phyloP scores from a whole-genome alignment of 1,140 invertebrate genomes.

The Argopecten irradians region DNA sequence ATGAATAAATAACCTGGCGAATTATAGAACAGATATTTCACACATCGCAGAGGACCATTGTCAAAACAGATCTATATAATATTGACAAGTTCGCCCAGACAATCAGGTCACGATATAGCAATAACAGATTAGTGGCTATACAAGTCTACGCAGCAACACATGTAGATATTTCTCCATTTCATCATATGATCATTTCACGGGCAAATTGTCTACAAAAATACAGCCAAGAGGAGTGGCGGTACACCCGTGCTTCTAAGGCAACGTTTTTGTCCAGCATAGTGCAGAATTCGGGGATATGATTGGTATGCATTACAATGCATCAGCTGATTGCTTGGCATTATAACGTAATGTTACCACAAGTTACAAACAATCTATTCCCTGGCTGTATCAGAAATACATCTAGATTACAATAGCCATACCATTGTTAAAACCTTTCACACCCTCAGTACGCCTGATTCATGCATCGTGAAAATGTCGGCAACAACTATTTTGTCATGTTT shows the following conservation, averaged over 20 bases:
- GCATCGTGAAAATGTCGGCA: neutral
- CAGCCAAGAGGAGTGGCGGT: neutral
- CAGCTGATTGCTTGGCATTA: neutral
- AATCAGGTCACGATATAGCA: neutral
- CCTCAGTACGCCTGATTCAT: neutral
- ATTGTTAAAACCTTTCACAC: neutral
- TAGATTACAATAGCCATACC: neutral
- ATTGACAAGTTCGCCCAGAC: neutral
- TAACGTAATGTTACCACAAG: neutral
- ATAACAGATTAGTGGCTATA: neutral
- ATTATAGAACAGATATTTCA: neutral
- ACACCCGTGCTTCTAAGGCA: neutral
- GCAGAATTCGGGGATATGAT: neutral
- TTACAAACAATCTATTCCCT: neutral
- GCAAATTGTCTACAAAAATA: too few relatives aligned
- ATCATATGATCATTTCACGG: neutral
- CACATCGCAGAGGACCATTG: neutral
- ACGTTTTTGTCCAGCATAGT: neutral
- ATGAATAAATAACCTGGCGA: neutral
- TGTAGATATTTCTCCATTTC: neutral
- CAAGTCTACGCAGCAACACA: neutral
- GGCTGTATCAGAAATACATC: neutral
- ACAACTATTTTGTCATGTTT: neutral
- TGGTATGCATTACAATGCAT: neutral
- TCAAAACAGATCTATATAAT: neutral